Conservation (phyloP, 2,888 invertebrate species). For the Caenorhabditis sp. region DNA sequence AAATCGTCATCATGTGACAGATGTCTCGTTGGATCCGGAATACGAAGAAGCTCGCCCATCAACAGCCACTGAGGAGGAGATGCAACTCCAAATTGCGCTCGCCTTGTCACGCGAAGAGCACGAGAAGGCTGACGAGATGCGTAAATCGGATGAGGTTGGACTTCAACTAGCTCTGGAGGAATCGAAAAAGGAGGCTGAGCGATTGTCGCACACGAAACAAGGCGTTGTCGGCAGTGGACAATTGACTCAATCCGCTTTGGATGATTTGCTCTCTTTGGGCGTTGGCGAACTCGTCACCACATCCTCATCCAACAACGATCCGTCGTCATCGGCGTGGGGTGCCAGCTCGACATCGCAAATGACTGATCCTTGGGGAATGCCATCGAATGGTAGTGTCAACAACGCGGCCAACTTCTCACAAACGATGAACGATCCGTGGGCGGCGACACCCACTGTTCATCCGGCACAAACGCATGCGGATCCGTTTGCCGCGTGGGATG, state of each 20-base stretch:
- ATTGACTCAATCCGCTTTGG: conserved; percentile 63
- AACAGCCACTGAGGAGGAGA: conserved; percentile 95
- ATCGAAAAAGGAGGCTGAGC: conserved; percentile 50
- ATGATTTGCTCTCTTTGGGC: conserved; percentile 66
- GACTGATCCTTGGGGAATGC: conserved; percentile 47
- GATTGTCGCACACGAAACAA: conserved; percentile 43
- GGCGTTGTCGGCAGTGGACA: conserved; percentile 53
- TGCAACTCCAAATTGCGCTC: conserved; percentile 94
- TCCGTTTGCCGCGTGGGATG: conserved; percentile 58
- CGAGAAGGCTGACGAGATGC: conserved; percentile 90
- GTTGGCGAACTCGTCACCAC: conserved; percentile 54
- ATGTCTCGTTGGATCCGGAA: conserved; percentile 73
- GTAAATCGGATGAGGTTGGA: conserved; percentile 92
- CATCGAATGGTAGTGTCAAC: conserved; percentile 5
- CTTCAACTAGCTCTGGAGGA: conserved; percentile 82
- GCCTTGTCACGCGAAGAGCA: conserved; percentile 99
- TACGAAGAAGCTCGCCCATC: conserved; percentile 92
- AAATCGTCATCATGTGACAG: conserved; percentile 18
- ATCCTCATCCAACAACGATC: conserved; percentile 29
- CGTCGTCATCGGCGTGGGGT: conserved; percentile 32
- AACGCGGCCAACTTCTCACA: background rate
- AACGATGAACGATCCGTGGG: conserved; percentile 71
- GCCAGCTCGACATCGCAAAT: conserved; percentile 7
- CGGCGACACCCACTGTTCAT: conserved; percentile 10
- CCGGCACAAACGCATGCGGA: conserved; percentile 26